Conservation (phyloP, 2,797 vertebrate species). For the Alauda arvensis region DNA sequence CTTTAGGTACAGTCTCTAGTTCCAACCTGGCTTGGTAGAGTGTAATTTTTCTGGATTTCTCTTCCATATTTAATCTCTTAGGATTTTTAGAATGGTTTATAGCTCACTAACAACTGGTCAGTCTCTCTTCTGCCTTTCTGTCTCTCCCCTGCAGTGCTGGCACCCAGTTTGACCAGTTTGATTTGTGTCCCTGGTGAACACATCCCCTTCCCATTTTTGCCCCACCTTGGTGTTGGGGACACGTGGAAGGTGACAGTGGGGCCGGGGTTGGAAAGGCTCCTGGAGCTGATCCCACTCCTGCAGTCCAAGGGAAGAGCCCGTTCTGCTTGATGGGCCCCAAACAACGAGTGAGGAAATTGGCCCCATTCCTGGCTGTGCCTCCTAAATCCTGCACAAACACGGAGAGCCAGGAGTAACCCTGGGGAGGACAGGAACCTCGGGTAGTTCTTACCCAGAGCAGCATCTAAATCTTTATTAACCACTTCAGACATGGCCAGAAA, state of each 20-base stretch:
- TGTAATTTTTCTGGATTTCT: too few species aligned
- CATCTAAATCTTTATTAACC: constrained; percentile 63
- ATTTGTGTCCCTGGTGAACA: too few species aligned
- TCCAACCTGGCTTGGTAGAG: too few species aligned
- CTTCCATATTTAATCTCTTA: too few species aligned
- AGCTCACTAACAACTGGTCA: too few species aligned
- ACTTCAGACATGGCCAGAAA: constrained; percentile 76
- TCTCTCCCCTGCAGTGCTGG: too few species aligned
- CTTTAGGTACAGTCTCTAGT: too few species aligned
- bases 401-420: constrained; percentile 76
- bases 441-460: constrained; percentile 68
- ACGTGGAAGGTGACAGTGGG: constrained; percentile 74
- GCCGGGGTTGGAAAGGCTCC: constrained; percentile 73
- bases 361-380: constrained; percentile 71
- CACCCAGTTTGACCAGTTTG: too few species aligned
- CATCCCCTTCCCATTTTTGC: background rate
- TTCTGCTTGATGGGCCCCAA: constrained; percentile 52
- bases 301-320: constrained; percentile 74
- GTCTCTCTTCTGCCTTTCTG: too few species aligned
- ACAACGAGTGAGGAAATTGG: constrained; percentile 78
- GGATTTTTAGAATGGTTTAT: too few species aligned
- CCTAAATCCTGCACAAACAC: constrained; percentile 77
- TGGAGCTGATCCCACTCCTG: constrained; percentile 73
- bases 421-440: constrained; percentile 64
- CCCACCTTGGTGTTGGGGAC: constrained; percentile 53